These are phyloP conservation scores for Halcyon smyrnensis DNA, from an alignment of 2,797 vertebrate species.

Conservation along the genomic window DNA sequence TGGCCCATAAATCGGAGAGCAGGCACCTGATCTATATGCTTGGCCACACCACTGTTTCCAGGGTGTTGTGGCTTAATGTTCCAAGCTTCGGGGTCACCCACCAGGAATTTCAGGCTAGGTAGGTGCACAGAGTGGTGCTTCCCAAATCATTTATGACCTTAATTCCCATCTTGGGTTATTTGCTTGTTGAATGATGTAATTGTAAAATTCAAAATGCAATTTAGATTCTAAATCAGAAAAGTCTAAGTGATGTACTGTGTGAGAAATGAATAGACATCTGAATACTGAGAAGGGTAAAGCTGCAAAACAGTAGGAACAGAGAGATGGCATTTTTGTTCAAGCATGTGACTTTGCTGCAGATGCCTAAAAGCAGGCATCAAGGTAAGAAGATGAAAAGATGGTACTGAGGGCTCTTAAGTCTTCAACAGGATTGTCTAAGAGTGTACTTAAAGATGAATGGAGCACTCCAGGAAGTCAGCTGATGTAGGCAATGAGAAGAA, in stretches of 20 bases:
- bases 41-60: background rate
- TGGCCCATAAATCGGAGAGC: background rate
- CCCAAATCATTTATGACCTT: background rate
- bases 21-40: background rate
- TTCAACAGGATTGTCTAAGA: background rate
- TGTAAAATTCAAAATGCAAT: accelerated
- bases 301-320: background rate
- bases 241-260: accelerated
- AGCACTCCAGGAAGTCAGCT: slow-evolving; percentile 59
- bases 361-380: background rate
- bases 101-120: background rate
- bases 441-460: slow-evolving; percentile 45
- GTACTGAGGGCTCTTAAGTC: slow-evolving; percentile 43
- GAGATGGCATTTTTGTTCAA: background rate
- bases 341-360: background rate
- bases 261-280: background rate
- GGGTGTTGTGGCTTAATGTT: background rate
- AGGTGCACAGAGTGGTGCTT: background rate
- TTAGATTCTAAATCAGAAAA: background rate
- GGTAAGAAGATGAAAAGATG: background rate
- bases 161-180: background rate
- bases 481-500: background rate
- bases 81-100: background rate
- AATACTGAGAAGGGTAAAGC: background rate
- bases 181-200: background rate